Evolutionary conservation across 2,888 invertebrate species (phyloP), one percentile per base, ranked within the genome.

Genomic region (Candidula unifasciata): DNA sequence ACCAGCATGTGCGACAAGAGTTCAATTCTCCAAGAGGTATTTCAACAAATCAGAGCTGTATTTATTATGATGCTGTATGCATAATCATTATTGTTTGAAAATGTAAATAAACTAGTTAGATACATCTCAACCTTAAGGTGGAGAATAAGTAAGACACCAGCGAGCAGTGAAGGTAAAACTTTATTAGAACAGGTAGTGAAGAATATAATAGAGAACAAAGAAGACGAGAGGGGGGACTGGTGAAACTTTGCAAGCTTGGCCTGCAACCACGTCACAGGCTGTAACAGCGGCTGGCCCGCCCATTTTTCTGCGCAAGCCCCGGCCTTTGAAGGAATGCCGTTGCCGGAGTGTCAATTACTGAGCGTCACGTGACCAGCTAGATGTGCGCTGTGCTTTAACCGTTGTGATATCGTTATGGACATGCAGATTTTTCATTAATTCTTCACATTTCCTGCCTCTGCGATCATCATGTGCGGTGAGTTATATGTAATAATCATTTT

Each of bases 291-390:
- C 69, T 52, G 64, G 37, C 78, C 83, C 76, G 66, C 78, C 83
- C 83, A 44, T 68, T 71, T 82, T 69, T 71, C 33, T 24, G 83
- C 76, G 83, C 83, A 76, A 78, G 83, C 60, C 71, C 73, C 83
- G 68, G 83, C 83, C 82, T 83, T 83, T 83, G 83, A 83, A 78
- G 83, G 83, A 83, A 83, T 83, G 83, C 83, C 78, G 83, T 78
- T 68, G 83, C 83, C 57, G 69, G 83, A 83, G 83, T 83, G 83
- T 83, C 83, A 83, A 83, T 83, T 83, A 83, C 83, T 76, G 78
- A 24, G 78, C 83, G 83, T 83, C 83, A 83, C 83, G 83, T 83
- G 83, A 83, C 78, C 76, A 64, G 37, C 37, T 24, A 27, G 83
- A 69, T 69, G 83, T 83, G 77, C 83, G 78, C 71, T 68, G 76